These are phyloP conservation scores for Psylliodes chrysocephalus DNA, from an alignment of 2,888 invertebrate genomes.

Conservation along the genomic window DNA sequence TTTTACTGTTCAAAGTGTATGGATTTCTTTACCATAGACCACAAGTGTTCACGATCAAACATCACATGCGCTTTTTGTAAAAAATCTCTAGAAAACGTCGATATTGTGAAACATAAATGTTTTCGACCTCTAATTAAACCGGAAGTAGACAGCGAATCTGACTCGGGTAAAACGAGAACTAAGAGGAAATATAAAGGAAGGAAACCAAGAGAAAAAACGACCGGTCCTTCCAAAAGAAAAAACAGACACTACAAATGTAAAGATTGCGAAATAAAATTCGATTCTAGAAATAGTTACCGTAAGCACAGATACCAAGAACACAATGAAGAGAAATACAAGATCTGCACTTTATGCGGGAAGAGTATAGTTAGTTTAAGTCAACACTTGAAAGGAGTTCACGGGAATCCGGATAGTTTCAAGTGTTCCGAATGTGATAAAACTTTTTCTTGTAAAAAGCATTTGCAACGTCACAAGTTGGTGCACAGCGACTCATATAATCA, in stretches of 20 bases:
- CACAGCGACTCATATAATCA: constrained; percentile 64
- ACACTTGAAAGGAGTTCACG: constrained; percentile 40
- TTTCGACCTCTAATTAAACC: constrained; percentile 15
- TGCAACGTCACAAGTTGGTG: constrained; percentile 46
- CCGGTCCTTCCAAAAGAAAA: neutral
- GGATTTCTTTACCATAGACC: constrained; percentile 26
- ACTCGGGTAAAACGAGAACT: neutral
- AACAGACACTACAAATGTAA: constrained; percentile 20
- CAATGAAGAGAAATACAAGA: constrained; percentile 39
- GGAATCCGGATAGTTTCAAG: constrained; percentile 33
- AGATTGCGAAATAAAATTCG: constrained; percentile 41
- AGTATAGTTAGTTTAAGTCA: constrained; percentile 38
- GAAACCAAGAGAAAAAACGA: neutral
- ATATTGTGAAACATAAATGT: constrained; percentile 29
- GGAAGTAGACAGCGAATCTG: constrained; percentile 9
- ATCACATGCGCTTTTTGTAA: constrained; percentile 31
- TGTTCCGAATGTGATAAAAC: constrained; percentile 46
- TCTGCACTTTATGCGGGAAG: constrained; percentile 63
- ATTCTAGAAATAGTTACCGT: constrained; percentile 35
- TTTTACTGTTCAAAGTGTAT: constrained; percentile 33
- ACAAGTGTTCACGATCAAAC: constrained; percentile 27
- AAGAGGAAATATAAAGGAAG: neutral
- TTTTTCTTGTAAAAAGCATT: constrained; percentile 46
- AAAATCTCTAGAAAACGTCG: constrained; percentile 18
- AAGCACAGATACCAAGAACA: constrained; percentile 39